These are phyloP conservation scores for Lepidurus apus DNA, from an alignment of 1,140 invertebrate genomes.

Conservation along the genomic window DNA sequence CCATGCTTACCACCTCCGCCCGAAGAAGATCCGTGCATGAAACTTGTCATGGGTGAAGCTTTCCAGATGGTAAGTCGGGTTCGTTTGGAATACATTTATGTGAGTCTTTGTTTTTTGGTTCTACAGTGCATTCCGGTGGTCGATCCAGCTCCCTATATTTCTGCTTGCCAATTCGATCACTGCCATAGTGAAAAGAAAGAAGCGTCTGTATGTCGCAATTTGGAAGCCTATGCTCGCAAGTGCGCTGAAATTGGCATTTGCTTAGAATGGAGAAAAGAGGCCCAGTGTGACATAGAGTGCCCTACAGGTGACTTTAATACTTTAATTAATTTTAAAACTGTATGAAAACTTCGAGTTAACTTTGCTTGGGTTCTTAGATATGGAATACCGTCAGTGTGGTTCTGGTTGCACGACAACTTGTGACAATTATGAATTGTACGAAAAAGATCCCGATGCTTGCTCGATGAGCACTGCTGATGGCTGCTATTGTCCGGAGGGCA, in stretches of 20 bases:
- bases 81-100: neutral
- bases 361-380: constrained; percentile 45
- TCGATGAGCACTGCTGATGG: constrained; percentile 57
- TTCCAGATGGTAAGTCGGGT: constrained; percentile 54
- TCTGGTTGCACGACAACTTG: constrained; percentile 64
- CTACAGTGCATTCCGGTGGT: constrained; percentile 62
- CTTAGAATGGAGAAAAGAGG: constrained; percentile 58
- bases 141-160: constrained; percentile 59
- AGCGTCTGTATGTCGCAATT: constrained; percentile 54
- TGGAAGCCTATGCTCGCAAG: constrained; percentile 66
- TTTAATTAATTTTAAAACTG: constrained; percentile 2
- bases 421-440: constrained; percentile 44
- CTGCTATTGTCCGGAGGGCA: constrained; percentile 70
- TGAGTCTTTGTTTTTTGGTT: constrained; percentile 31
- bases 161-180: constrained; percentile 61
- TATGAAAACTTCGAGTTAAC: constrained; percentile 31
- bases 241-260: constrained; percentile 63
- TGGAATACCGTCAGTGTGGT: constrained; percentile 62
- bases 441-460: constrained; percentile 50
- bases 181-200: constrained; percentile 49
- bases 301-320: constrained; percentile 40
- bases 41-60: constrained; percentile 54
- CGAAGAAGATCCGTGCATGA: constrained; percentile 58
- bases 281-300: constrained; percentile 59
- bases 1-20: constrained; percentile 40